Conservation (phyloP, 2,113 vertebrate species). For the Myocastor coypus region DNA sequence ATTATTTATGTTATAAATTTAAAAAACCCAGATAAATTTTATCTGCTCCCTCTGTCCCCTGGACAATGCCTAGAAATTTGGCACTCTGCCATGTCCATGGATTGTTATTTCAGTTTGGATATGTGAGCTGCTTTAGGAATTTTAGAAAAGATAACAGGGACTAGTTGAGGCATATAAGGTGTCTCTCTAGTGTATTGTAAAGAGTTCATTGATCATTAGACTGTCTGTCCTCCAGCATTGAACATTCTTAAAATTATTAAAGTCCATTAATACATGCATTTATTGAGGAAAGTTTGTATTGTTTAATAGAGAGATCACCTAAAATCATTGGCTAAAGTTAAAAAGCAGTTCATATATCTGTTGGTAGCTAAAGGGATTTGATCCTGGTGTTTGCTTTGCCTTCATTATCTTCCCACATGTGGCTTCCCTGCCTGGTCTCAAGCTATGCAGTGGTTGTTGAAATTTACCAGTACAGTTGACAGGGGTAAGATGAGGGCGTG, state of each 20-base stretch:
- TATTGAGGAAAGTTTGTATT: slow-evolving; percentile 17
- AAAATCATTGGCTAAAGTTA: slow-evolving; percentile 3
- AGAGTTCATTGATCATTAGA: slow-evolving; percentile 16
- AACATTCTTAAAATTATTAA: slow-evolving; percentile 37
- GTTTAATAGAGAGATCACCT: not conserved
- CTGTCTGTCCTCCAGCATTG: not conserved
- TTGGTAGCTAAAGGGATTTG: not conserved
- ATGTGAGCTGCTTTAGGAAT: not conserved
- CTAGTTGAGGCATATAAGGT: not conserved
- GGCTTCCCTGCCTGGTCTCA: not conserved
- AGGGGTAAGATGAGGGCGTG: not conserved
- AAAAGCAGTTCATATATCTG: not conserved
- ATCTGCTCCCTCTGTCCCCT: not conserved
- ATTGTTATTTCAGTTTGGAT: slow-evolving; percentile 33
- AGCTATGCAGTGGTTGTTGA: not conserved
- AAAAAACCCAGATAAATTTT: slow-evolving; percentile 43
- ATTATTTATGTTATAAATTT: no score
- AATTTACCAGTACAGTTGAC: not conserved
- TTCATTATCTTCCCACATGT: not conserved
- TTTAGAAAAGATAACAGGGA: not conserved
- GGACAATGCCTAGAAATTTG: not conserved
- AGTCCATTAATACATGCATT: not conserved
- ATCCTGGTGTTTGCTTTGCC: not conserved
- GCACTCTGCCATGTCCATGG: not conserved
- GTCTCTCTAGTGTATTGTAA: not conserved